A percentile compares a stretch with the other conserved stretches of the same genome.
Conservation (phyloP, 2,888 invertebrate genomes). For the Harpalus rufipes region DNA sequence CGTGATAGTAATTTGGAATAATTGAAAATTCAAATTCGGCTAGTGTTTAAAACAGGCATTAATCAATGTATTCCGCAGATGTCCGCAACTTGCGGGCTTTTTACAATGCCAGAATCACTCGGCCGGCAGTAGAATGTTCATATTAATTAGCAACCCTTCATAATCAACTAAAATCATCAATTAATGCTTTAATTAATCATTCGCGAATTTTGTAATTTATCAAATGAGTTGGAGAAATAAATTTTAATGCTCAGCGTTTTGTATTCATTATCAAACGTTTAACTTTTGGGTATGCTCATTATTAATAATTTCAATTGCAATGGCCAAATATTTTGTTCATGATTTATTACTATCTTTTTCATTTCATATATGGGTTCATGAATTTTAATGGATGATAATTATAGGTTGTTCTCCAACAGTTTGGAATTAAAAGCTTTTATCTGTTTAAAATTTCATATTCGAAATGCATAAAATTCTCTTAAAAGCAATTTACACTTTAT, state of each 20-base stretch:
- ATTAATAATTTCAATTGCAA: background rate
- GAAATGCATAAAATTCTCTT: too few relatives aligned
- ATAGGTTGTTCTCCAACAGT: too few relatives aligned
- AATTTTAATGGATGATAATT: too few relatives aligned
- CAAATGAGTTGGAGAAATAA: conserved; percentile 48
- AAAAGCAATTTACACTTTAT: too few relatives aligned
- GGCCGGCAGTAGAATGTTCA: conserved; percentile 37
- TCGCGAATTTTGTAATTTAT: conserved; percentile 51
- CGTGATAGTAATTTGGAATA: conserved; percentile 24
- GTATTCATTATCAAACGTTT: conserved; percentile 47
- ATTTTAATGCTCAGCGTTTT: conserved; percentile 48
- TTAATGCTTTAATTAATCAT: conserved; percentile 60
- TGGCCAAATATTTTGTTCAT: background rate
- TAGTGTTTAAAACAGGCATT: conserved; percentile 46
- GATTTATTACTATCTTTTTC: background rate
- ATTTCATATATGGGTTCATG: background rate
- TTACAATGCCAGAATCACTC: conserved; percentile 55
- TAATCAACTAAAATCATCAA: conserved; percentile 63
- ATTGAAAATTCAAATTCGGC: conserved; percentile 39
- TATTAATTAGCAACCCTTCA: conserved; percentile 59
- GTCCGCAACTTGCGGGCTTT: conserved; percentile 37
- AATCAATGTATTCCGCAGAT: conserved; percentile 57
- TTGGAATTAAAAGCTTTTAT: too few relatives aligned
- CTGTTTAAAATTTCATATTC: too few relatives aligned
- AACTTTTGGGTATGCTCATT: conserved; percentile 10